Conservation (phyloP, 1,140 invertebrate species). For the Tribolium madens region DNA sequence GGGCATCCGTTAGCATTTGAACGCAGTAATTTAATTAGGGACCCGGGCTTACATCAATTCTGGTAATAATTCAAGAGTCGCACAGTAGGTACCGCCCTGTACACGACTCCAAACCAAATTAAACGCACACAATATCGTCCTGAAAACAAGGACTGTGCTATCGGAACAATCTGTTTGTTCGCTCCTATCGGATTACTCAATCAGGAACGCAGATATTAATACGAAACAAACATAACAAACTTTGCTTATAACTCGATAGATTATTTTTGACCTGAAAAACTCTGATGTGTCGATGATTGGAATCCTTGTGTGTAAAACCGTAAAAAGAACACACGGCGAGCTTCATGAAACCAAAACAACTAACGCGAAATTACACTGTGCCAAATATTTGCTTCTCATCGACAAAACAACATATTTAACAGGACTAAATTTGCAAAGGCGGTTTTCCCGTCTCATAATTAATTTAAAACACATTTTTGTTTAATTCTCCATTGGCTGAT, state of each 20-base stretch:
- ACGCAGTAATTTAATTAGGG: constrained; percentile 38
- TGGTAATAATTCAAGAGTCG: constrained; percentile 36
- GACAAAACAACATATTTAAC: constrained; percentile 9
- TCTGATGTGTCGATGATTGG: too few species aligned
- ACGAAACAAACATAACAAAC: constrained; percentile 33
- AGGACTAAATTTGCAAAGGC: not conserved
- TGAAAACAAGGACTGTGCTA: constrained; percentile 34
- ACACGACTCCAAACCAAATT: constrained; percentile 35
- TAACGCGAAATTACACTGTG: constrained; percentile 5
- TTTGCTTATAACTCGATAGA: constrained; percentile 22
- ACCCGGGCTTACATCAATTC: constrained; percentile 25
- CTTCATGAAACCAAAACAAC: constrained; percentile 5
- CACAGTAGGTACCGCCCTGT: constrained; percentile 35
- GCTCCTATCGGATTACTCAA: constrained; percentile 14
- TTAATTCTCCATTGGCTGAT: not conserved
- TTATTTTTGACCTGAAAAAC: too few species aligned
- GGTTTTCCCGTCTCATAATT: not conserved
- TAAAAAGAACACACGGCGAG: not conserved
- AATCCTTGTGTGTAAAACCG: not conserved
- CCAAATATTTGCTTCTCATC: constrained; percentile 36
- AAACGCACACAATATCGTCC: constrained; percentile 38
- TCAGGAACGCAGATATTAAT: constrained; percentile 23
- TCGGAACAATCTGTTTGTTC: constrained; percentile 38
- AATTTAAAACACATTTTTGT: not conserved
- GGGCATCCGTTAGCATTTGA: constrained; percentile 30